Evolutionary conservation across 2,113 vertebrate species (phyloP), one percentile per base, ranked within the genome.

Genomic region (Microcebus griseorufus): DNA sequence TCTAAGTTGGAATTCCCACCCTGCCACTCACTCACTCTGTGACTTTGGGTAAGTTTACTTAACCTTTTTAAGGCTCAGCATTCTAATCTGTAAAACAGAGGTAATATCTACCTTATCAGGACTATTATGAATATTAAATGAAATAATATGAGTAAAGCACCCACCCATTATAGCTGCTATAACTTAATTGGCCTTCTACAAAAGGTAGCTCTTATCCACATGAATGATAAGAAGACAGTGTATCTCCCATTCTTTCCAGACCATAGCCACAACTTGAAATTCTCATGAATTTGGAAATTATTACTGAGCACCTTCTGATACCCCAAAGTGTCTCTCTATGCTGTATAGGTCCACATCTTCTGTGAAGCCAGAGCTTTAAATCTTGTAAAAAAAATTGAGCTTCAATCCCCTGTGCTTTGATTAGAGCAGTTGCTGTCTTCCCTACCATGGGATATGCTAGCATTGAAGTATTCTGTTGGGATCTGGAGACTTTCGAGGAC

Each of bases 261-360:
- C 73, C 22, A 60, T 9, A 81, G 9, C 58, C 37, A 48, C 23
- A 75, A 92, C 37, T 53, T 80, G 78, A 88, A 65, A 80, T 85
- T 79, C 25, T 45, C 39, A 5, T 64, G 42, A 55, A 48, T 88
- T 92, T 96, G 78, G 55, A 69, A 84, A 85, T 89, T 92, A 85
- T 75, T 91, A 32, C 25, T 62, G 8, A 37, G 34, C 10, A 88
- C 2, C 53, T 91, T 88, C 62, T 78, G 64, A 75, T 88, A 78
- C 5, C 9, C 3, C 27, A 79, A 45, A 70, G 20, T 65, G 7
- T 69, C 64, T 85, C 67, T 92, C 23, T 82, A 6, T 93, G 60
- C 27, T 53, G 27, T 8, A 53, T 78, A 12, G 88, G 7, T 18
- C 48, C 29, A 39, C 53, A 95, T 39, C 3, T 93, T 79, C 83